A percentile compares a stretch with the other conserved stretches of the same genome.
Conservation (phyloP, 2,113 vertebrate species). For the Salvelinus fontinalis region DNA sequence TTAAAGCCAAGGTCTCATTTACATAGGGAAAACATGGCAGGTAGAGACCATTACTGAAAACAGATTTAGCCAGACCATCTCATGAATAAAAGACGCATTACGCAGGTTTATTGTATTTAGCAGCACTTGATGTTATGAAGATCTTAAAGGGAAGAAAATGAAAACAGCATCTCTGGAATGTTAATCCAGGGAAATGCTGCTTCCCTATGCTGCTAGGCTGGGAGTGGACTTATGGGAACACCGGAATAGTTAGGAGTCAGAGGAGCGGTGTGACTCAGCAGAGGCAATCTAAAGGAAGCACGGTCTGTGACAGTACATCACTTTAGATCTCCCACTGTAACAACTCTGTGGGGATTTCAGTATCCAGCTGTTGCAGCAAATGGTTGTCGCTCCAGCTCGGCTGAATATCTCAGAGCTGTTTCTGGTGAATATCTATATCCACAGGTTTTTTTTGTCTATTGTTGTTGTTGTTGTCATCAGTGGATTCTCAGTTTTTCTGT, state of each 20-base stretch:
- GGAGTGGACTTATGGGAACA: background rate
- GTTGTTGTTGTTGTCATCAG: no score
- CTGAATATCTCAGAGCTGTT: no score
- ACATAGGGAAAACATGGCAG: constrained; percentile 60
- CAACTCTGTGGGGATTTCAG: no score
- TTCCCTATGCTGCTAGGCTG: background rate
- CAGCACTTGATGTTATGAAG: constrained; percentile 44
- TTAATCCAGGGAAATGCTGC: background rate
- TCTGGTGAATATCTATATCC: no score
- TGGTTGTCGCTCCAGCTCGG: no score
- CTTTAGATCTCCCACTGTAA: no score
- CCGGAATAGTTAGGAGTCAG: background rate
- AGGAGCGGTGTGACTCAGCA: background rate
- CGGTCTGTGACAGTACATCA: no score
- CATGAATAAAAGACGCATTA: constrained; percentile 72
- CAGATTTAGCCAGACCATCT: constrained; percentile 61
- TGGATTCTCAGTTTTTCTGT: no score
- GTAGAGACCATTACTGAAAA: constrained; percentile 54
- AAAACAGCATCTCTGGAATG: background rate
- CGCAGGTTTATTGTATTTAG: constrained; percentile 61
- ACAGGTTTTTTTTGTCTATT: no score
- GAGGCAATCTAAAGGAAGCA: background rate
- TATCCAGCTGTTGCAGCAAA: no score
- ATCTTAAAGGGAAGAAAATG: constrained; percentile 7
- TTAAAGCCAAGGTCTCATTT: constrained; percentile 62